Percentiles rank a stretch among this genome's conserved stretches.
These are phyloP conservation scores for Myotis yumanensis DNA, from an alignment of 2,113 vertebrate genomes.

Conservation along the genomic window DNA sequence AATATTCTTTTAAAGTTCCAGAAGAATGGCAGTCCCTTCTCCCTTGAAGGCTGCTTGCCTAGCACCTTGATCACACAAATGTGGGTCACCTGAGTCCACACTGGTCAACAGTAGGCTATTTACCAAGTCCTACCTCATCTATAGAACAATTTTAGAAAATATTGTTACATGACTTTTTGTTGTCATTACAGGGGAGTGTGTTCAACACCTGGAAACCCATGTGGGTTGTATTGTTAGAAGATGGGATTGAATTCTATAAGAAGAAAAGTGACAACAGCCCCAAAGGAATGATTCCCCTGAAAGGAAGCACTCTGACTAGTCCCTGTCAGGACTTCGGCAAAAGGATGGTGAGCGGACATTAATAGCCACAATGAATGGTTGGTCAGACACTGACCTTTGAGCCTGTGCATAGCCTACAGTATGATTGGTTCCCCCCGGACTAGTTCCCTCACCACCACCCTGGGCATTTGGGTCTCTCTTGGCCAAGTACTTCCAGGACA, in stretches of 20 bases:
- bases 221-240: constrained; percentile 95
- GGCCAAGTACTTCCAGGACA: background rate
- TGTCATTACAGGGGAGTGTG: constrained; percentile 88
- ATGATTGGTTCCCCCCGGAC: background rate
- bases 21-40: background rate
- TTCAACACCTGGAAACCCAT: constrained; percentile 95
- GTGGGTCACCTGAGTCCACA: background rate
- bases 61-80: background rate
- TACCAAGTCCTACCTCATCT: background rate
- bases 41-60: background rate
- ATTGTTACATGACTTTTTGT: background rate
- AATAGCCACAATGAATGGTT: fast-evolving
- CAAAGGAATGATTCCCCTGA: constrained; percentile 97
- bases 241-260: constrained; percentile 95
- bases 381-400: background rate
- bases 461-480: background rate
- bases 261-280: constrained; percentile 93
- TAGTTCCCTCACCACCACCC: background rate
- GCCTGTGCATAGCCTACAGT: background rate
- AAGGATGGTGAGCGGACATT: constrained; percentile 87
- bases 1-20: background rate
- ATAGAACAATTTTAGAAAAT: background rate
- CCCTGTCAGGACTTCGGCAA: constrained; percentile 95
- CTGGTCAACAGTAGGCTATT: background rate
- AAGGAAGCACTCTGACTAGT: constrained; percentile 88